Conservation (phyloP, 1,140 invertebrate species). For the Luehdorfia chinensis region DNA sequence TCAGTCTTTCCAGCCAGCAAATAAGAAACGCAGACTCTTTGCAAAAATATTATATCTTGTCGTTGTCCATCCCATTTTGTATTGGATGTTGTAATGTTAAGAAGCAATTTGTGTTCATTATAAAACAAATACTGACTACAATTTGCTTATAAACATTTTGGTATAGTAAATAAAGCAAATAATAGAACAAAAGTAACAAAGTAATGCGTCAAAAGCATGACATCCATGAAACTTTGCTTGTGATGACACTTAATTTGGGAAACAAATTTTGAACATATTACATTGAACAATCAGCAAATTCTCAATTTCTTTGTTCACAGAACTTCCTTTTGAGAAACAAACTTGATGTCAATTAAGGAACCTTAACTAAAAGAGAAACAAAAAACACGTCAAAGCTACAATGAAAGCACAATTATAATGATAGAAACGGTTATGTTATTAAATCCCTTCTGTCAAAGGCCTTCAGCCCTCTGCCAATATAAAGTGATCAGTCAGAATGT, state of each 20-base stretch:
- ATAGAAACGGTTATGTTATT: not conserved
- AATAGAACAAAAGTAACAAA: constrained; percentile 5
- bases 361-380: constrained; percentile 23
- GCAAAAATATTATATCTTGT: constrained; percentile 71
- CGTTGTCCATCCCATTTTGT: constrained; percentile 37
- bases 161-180: constrained; percentile 8
- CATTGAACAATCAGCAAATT: not conserved
- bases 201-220: constrained; percentile 13
- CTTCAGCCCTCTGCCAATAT: too few relatives aligned
- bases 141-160: constrained; percentile 11
- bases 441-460: not conserved
- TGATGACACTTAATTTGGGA: not conserved
- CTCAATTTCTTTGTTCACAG: too few relatives aligned
- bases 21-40: constrained; percentile 74
- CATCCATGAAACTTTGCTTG: not conserved
- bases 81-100: constrained; percentile 26
- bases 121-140: not conserved
- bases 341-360: constrained; percentile 12
- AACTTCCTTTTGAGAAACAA: too few relatives aligned
- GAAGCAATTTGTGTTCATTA: constrained; percentile 6
- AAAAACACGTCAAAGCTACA: constrained; percentile 64
- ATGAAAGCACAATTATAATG: constrained; percentile 55
- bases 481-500: too few relatives aligned
- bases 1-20: constrained; percentile 75
- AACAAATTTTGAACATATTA: not conserved